Conservation (phyloP, 2,797 vertebrate species). For the Microctenopoma steveboyesi region DNA sequence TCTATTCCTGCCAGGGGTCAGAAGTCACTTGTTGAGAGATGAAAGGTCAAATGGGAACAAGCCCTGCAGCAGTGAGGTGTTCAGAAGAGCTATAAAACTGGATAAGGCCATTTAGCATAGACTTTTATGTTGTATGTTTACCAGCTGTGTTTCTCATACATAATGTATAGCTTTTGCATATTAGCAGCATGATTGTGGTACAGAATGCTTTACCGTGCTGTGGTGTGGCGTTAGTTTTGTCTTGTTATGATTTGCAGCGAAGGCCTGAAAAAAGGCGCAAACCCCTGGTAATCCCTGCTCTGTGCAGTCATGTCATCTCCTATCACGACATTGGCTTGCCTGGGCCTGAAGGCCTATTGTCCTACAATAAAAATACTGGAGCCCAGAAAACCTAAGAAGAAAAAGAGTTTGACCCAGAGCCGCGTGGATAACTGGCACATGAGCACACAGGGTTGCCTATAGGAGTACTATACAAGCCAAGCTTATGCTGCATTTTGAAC, state of each 20-base stretch:
- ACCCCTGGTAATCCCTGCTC: constrained; percentile 55
- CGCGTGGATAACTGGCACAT: background rate
- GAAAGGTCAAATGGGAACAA: constrained; percentile 56
- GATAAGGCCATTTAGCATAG: background rate
- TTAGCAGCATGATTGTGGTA: constrained; percentile 18
- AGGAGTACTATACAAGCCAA: too few species aligned
- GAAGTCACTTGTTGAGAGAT: constrained; percentile 53
- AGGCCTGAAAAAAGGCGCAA: constrained; percentile 29
- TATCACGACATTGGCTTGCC: constrained; percentile 63
- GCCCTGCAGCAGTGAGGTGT: constrained; percentile 49
- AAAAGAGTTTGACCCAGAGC: background rate
- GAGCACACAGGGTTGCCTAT: background rate
- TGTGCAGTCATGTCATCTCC: constrained; percentile 53
- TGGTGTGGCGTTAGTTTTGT: constrained; percentile 14
- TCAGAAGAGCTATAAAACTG: background rate
- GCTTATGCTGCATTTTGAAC: background rate
- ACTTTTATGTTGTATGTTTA: background rate
- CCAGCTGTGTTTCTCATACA: constrained; percentile 8
- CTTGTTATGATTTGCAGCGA: constrained; percentile 41
- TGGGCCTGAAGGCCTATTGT: constrained; percentile 45
- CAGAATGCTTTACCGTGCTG: constrained; percentile 1
- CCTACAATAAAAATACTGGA: constrained; percentile 44
- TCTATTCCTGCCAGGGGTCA: constrained; percentile 48
- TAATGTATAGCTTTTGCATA: constrained; percentile 32
- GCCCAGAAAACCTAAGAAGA: constrained; percentile 22